Conservation (phyloP, 2,888 invertebrate genomes). For the Phortica magna region DNA sequence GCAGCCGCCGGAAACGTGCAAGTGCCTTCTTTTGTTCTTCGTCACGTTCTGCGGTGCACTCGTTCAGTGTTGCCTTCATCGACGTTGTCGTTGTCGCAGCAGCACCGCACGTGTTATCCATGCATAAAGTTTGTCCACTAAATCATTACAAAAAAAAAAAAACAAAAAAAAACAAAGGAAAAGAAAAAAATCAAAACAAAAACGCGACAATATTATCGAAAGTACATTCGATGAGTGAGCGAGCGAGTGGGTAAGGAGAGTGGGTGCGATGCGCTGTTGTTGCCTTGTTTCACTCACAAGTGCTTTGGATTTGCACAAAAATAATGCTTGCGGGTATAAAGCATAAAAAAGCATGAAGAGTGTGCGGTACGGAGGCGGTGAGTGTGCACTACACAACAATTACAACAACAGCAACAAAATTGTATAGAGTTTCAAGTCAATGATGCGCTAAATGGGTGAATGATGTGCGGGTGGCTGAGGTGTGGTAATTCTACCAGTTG, state of each 20-base stretch:
- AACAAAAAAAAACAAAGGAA: neutral
- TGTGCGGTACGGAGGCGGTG: neutral
- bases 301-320: conserved; percentile 27
- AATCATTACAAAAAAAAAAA: conserved; percentile 11
- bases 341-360: neutral
- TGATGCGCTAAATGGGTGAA: neutral
- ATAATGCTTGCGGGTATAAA: conserved; percentile 21
- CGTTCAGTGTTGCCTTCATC: conserved; percentile 39
- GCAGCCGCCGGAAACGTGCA: conserved; percentile 64
- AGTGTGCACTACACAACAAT: conserved; percentile 12
- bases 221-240: conserved; percentile 22
- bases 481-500: too few species aligned
- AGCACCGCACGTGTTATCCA: neutral
- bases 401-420: neutral
- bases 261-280: neutral
- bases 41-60: conserved; percentile 75
- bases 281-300: conserved; percentile 13
- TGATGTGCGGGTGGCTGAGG: conserved; percentile 62
- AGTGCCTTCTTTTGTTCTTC: conserved; percentile 77
- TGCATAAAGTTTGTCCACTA: conserved; percentile 15
- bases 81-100: conserved; percentile 31
- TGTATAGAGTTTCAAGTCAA: conserved; percentile 26
- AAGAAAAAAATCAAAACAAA: neutral
- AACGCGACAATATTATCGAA: conserved; percentile 25
- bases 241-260: conserved; percentile 14